Base-by-base conservation (phyloP, 2,113 vertebrate species). In the Centropus unirufus region DNA sequence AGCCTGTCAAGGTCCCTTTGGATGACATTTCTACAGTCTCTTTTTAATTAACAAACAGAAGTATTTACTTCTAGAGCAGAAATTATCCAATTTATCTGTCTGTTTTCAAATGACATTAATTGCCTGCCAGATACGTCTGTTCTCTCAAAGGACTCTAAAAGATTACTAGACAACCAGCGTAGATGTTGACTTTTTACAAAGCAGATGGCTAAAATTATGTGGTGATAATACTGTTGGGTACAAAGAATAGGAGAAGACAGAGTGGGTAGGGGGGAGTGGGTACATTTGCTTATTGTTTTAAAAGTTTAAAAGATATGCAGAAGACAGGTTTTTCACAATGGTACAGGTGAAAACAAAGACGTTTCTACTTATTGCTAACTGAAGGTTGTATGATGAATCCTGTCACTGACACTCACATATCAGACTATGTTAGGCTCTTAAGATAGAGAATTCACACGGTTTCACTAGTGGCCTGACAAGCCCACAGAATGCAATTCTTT, bases 251-350 rank as follows among this genome's bases (percentile, higher is more conserved):
- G 9, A 76, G 34, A 86, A 83, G 21, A 58, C 6, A 36, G 17
- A 1, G 1, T 24, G 8, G 13, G 21, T 52, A 66, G 12, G 55
- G 6, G 5, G 6, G 22, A 4, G 3, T 1, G 1, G 44, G 18
- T 75, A 49, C 2, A 6, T 82, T 74, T 82, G 4, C 72, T 85
- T 46, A n/a, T 36, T 58, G 15, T 63, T 18, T 75, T 67, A 40
- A 30, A 84, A 74, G 18, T 57, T 36, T 3, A 44, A 58, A 87
- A 66, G 11, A 49, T 40, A 27, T 7, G 20, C 34, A 76, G 51
- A 73, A 76, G 32, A 75, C 18, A 77, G 34, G 39, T 46, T 57
- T 57, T 51, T 83, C 87, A 40, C 4, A 47, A 29, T 4, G 6
- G 12, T 13, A 22, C 18, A 34, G 24, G 14, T 51, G 3, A 6